Evolutionary conservation across 2,888 invertebrate genomes (phyloP).

Genomic region (Dermolepida albohirtum): DNA sequence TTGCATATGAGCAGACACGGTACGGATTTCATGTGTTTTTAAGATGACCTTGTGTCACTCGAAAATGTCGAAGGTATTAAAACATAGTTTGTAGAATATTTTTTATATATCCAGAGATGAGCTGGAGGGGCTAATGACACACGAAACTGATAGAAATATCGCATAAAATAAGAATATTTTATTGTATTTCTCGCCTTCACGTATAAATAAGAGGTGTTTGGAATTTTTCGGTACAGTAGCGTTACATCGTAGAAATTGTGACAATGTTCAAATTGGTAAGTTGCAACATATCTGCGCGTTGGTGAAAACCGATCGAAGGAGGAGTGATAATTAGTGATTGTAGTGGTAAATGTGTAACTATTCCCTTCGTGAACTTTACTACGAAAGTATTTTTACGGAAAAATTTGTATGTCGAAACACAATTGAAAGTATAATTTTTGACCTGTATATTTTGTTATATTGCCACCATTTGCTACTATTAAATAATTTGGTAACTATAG

Average conservation of each 20-base stretch:
- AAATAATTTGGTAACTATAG: too few relatives aligned
- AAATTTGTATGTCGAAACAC: too few relatives aligned
- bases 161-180: background rate
- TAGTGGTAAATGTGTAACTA: constrained; percentile 7
- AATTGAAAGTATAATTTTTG: too few relatives aligned
- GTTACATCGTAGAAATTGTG: constrained; percentile 10
- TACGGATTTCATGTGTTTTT: constrained; percentile 28
- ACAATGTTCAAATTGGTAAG: constrained; percentile 38
- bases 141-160: constrained; percentile 20
- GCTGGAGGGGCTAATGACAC: constrained; percentile 31
- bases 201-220: constrained; percentile 36
- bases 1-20: constrained; percentile 30
- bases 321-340: background rate
- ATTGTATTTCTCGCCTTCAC: constrained; percentile 25
- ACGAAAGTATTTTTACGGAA: too few relatives aligned
- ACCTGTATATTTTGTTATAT: too few relatives aligned
- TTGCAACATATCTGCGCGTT: background rate
- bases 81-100: constrained; percentile 25
- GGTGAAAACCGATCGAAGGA: too few relatives aligned
- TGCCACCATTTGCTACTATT: too few relatives aligned
- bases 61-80: constrained; percentile 32
- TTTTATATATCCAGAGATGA: constrained; percentile 5
- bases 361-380: background rate
- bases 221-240: constrained; percentile 19
- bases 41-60: constrained; percentile 25